Conservation (phyloP, 2,797 vertebrate species). For the Glyptemys insculpta region DNA sequence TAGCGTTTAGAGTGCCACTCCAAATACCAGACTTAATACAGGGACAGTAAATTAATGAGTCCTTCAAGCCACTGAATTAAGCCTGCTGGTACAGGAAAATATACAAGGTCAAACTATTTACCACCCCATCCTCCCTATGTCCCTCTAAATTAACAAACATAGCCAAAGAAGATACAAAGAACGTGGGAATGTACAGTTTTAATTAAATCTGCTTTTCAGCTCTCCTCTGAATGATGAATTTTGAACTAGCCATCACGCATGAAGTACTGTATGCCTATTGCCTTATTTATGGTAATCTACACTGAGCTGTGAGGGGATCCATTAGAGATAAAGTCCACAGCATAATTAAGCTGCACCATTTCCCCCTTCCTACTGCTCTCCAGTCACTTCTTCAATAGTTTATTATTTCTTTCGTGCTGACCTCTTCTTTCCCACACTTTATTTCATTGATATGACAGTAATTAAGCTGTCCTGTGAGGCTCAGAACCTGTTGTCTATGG, state of each 20-base stretch:
- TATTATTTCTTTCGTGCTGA: background rate
- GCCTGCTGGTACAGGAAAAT: background rate
- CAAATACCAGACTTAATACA: background rate
- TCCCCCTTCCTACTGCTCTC: background rate
- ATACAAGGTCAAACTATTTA: background rate
- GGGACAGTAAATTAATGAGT: background rate
- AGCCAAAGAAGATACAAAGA: background rate
- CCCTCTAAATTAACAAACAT: background rate
- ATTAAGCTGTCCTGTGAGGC: background rate
- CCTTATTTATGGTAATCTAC: background rate
- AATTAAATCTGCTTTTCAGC: background rate
- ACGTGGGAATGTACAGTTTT: background rate
- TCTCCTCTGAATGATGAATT: background rate
- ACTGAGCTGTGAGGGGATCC: background rate
- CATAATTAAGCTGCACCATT: background rate
- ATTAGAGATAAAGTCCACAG: background rate
- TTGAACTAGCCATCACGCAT: background rate
- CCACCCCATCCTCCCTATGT: background rate
- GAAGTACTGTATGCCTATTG: background rate
- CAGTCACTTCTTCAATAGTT: background rate
- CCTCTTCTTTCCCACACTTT: background rate
- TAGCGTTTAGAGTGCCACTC: accelerated
- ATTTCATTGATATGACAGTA: background rate
- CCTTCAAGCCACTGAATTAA: background rate
- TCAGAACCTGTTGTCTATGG: accelerated